These are phyloP conservation scores for Noctuana brunneofusca DNA, from an alignment of 2,888 invertebrate species.

Conservation along the genomic window DNA sequence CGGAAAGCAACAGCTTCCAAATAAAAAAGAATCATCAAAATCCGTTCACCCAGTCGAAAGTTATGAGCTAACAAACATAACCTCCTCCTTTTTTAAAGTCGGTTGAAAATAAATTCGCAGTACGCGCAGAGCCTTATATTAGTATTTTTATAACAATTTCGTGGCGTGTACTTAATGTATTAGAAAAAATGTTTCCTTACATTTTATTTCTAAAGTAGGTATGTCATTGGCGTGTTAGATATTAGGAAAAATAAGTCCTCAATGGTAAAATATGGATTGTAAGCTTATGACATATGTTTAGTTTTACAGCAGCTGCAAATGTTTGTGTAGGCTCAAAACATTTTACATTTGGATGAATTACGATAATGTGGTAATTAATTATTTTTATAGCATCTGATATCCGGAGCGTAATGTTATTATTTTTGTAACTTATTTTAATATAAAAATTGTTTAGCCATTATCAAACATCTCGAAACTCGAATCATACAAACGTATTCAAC, in stretches of 20 bases:
- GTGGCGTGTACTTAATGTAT: not conserved
- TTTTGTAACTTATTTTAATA: not conserved
- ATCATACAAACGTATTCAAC: not conserved
- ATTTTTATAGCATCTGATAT: constrained; percentile 19
- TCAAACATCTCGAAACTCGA: not conserved
- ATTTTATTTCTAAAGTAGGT: constrained; percentile 1
- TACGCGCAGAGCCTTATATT: not conserved
- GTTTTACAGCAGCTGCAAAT: constrained; percentile 18
- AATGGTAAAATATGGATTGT: constrained; percentile 11
- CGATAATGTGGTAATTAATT: constrained; percentile 26
- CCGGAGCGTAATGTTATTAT: not conserved
- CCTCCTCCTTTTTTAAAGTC: too few relatives aligned
- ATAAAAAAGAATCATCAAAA: too few relatives aligned
- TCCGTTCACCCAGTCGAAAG: too few relatives aligned
- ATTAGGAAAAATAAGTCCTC: not conserved
- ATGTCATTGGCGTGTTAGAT: constrained; percentile 3
- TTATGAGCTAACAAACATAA: too few relatives aligned
- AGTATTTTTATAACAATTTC: not conserved
- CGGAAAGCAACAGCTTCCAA: too few relatives aligned
- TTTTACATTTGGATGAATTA: constrained; percentile 21
- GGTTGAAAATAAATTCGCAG: too few relatives aligned
- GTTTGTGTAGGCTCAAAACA: constrained; percentile 10
- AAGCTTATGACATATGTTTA: constrained; percentile 23
- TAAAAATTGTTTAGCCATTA: not conserved
- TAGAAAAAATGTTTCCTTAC: not conserved